Percentiles rank a stretch among this genome's conserved stretches.
These are phyloP conservation scores for Neodiprion lecontei DNA, from an alignment of 1,140 invertebrate species.

Conservation along the genomic window DNA sequence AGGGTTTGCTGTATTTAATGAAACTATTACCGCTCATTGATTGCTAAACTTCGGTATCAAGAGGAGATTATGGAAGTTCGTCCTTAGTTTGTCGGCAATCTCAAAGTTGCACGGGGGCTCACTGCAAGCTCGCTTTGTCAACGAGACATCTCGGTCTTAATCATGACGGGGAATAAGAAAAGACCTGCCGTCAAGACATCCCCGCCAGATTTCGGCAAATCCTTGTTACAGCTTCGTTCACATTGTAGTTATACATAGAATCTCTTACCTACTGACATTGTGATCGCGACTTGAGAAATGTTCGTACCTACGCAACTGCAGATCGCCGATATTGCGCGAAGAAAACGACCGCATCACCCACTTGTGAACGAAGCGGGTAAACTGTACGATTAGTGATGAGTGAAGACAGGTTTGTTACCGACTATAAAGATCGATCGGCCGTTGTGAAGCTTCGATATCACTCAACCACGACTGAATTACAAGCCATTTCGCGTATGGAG, in stretches of 20 bases:
- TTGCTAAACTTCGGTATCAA: constrained; percentile 45
- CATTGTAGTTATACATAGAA: background rate
- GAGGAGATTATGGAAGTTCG: constrained; percentile 50
- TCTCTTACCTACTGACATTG: too few species aligned
- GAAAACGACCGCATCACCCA: too few species aligned
- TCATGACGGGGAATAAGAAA: background rate
- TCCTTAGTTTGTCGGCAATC: constrained; percentile 38
- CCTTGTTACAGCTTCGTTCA: background rate
- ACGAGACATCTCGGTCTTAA: constrained; percentile 13
- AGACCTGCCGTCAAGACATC: background rate
- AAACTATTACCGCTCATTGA: constrained; percentile 54
- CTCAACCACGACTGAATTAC: background rate
- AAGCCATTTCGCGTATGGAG: too few species aligned
- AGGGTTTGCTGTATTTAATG: constrained; percentile 52
- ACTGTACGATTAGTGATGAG: too few species aligned
- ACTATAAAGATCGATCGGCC: background rate
- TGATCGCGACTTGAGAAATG: too few species aligned
- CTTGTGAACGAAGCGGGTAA: too few species aligned
- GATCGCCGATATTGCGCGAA: too few species aligned
- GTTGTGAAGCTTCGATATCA: background rate
- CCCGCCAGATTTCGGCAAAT: background rate
- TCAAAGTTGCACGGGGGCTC: constrained; percentile 38
- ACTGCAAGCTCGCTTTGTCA: constrained; percentile 32
- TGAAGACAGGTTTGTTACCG: too few species aligned
- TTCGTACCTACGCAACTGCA: too few species aligned